phyloP scores from a whole-genome alignment of 2,888 invertebrate species.

The Boloria selene region DNA sequence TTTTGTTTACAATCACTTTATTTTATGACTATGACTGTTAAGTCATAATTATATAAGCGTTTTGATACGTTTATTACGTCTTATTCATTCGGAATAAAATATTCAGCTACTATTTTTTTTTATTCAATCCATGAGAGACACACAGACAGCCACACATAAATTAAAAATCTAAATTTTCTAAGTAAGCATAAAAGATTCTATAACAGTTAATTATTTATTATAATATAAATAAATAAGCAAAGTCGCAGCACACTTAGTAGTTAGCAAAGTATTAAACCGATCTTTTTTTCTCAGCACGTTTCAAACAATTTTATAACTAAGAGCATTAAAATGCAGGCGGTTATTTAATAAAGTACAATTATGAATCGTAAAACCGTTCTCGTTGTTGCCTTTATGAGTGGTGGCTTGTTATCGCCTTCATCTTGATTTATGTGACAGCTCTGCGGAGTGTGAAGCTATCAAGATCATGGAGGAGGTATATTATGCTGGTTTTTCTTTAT shows the following conservation, averaged over 20 bases:
- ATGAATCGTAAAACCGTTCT: conserved; percentile 80
- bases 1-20: too few species aligned
- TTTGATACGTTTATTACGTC: too few species aligned
- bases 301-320: conserved; percentile 48
- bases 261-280: conserved; percentile 16
- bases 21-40: too few species aligned
- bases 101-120: too few species aligned
- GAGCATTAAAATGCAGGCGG: conserved; percentile 73
- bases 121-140: too few species aligned
- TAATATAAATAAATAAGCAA: neutral
- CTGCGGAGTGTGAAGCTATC: conserved; percentile 41
- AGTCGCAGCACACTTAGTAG: neutral
- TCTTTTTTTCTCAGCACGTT: conserved; percentile 30
- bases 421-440: conserved; percentile 75
- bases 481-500: neutral
- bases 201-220: neutral
- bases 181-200: neutral
- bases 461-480: conserved; percentile 43
- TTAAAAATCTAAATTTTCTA: too few species aligned
- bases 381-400: conserved; percentile 75
- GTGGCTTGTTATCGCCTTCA: conserved; percentile 75
- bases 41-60: too few species aligned
- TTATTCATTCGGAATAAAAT: too few species aligned
- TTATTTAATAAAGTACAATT: conserved; percentile 80
- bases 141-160: too few species aligned